Percentiles rank a stretch among this genome's conserved stretches.
Conservation (phyloP, 2,797 vertebrate genomes). For the Pangasius sanitwongsei region DNA sequence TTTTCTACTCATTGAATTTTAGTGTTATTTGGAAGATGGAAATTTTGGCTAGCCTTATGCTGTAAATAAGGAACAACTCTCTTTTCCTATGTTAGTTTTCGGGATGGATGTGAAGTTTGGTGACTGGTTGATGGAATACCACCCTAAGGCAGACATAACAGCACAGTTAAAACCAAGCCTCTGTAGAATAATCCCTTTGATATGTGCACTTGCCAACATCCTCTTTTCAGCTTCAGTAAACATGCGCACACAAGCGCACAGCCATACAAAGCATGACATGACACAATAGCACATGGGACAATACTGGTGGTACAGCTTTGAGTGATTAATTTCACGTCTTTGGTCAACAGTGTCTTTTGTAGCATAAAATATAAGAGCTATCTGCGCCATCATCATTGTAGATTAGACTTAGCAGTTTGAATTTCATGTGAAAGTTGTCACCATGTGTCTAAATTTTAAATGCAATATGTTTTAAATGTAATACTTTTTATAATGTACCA, state of each 20-base stretch:
- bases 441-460: background rate
- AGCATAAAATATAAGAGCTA: background rate
- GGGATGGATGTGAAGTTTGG: background rate
- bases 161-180: background rate
- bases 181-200: background rate
- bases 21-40: background rate
- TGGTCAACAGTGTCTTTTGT: background rate
- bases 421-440: background rate
- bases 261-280: conserved; percentile 1
- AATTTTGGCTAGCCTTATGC: background rate
- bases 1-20: too few species aligned
- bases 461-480: too few species aligned
- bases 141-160: background rate
- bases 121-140: background rate
- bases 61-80: background rate
- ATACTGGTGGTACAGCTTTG: background rate
- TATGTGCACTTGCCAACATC: background rate
- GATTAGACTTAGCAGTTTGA: background rate
- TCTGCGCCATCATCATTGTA: background rate
- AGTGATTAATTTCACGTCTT: conserved; percentile 17
- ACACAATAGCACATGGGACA: background rate
- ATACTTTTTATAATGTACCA: background rate
- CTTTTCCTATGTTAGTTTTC: background rate
- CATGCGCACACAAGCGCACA: background rate
- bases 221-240: background rate